A percentile compares a stretch with the other conserved stretches of the same genome.
Evolutionary conservation across 2,113 vertebrate species (phyloP).

Genomic region (Macquaria ambigua): DNA sequence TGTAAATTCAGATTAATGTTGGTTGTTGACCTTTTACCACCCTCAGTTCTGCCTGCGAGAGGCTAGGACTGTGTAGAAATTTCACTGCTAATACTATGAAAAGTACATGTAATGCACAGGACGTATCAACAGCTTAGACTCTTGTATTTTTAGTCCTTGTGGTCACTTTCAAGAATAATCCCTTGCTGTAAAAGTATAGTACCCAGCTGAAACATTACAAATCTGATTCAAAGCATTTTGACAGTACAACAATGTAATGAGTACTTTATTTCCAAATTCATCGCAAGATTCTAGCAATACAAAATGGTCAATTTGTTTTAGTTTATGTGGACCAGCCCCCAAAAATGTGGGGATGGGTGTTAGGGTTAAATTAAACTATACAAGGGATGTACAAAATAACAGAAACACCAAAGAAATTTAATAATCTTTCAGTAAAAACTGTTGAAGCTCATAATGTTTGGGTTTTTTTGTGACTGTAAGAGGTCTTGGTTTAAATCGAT

Average conservation of each 20-base stretch:
- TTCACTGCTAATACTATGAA: background rate
- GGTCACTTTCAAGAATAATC: background rate
- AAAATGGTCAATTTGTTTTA: background rate
- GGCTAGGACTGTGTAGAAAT: background rate
- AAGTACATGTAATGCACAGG: background rate
- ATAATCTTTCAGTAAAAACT: background rate
- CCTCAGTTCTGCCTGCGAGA: background rate
- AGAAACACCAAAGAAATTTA: background rate
- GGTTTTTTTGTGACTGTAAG: background rate
- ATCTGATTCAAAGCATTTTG: background rate
- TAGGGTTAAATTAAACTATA: background rate
- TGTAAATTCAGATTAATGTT: background rate
- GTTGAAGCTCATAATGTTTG: background rate
- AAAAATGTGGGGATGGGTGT: background rate
- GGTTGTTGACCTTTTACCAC: slow-evolving; percentile 10
- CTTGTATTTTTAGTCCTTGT: background rate
- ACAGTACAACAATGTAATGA: background rate
- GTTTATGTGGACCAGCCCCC: background rate
- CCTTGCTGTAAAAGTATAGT: background rate
- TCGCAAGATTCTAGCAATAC: background rate
- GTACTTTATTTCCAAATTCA: background rate
- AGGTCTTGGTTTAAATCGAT: background rate
- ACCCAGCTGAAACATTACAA: background rate
- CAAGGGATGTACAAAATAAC: background rate
- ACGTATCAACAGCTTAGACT: background rate